phyloP scores from a whole-genome alignment of 2,888 invertebrate species.

The Neocrepidodera transversa region DNA sequence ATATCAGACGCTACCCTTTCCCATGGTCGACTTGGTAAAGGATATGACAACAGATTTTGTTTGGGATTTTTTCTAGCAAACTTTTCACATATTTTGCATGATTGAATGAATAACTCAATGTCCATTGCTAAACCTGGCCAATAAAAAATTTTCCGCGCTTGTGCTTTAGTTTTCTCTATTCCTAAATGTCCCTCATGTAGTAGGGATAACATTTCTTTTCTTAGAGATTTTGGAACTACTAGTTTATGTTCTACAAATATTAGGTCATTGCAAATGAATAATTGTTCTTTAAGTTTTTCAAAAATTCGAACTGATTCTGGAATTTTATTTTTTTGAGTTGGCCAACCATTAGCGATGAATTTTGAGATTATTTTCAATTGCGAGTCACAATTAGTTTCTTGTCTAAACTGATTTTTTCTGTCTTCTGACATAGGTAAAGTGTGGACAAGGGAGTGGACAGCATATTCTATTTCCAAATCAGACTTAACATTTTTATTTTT shows the following conservation, averaged over 20 bases:
- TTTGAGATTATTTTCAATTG: neutral
- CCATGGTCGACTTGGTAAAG: neutral
- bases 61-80: neutral
- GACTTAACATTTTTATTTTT: neutral
- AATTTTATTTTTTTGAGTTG: conserved; percentile 1
- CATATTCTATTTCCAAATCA: conserved; percentile 5
- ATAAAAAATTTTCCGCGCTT: neutral
- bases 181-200: neutral
- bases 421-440: neutral
- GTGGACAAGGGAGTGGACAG: neutral
- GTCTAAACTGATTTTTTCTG: conserved; percentile 2
- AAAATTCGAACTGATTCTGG: neutral
- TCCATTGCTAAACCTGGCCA: neutral
- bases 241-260: neutral
- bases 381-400: conserved; percentile 5
- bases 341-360: conserved; percentile 5
- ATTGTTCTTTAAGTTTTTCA: neutral
- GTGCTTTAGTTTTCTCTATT: neutral
- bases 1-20: conserved; percentile 15
- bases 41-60: neutral
- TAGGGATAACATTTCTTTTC: neutral
- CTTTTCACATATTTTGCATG: neutral
- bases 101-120: neutral
- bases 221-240: neutral
- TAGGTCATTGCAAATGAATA: neutral